These are phyloP conservation scores for Fragum whitleyi DNA, from an alignment of 2,888 invertebrate species.

Conservation along the genomic window DNA sequence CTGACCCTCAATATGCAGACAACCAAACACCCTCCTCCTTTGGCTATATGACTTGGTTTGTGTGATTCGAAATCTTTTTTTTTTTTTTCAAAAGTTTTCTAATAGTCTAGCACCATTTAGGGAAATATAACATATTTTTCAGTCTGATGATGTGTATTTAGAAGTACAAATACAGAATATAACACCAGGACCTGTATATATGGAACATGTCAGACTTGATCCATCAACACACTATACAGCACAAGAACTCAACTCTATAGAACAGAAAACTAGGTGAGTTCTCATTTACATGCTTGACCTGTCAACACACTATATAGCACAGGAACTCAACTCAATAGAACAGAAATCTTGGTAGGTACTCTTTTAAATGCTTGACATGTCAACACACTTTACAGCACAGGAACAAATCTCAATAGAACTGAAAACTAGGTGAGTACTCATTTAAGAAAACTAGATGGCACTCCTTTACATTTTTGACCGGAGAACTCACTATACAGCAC, in stretches of 20 bases:
- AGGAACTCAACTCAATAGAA: conserved; percentile 82
- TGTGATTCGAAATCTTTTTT: not conserved
- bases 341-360: conserved; percentile 74
- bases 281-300: conserved; percentile 89
- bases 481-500: conserved; percentile 93
- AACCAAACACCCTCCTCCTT: too few species aligned
- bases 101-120: too few species aligned
- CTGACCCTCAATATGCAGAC: too few species aligned
- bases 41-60: too few species aligned
- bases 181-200: conserved; percentile 95
- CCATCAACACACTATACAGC: conserved; percentile 95
- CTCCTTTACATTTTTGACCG: conserved; percentile 92
- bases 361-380: conserved; percentile 90
- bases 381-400: conserved; percentile 92
- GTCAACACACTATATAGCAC: conserved; percentile 93
- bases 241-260: conserved; percentile 82
- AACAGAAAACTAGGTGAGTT: conserved; percentile 75
- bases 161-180: conserved; percentile 96
- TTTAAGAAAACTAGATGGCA: too few species aligned
- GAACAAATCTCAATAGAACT: conserved; percentile 82
- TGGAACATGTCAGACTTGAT: conserved; percentile 97
- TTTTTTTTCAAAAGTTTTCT: too few species aligned
- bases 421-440: conserved; percentile 72
- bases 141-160: conserved; percentile 90
- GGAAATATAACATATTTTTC: conserved; percentile 70